These are phyloP conservation scores for Phocoena sinus DNA, from an alignment of 2,113 vertebrate genomes.

Conservation along the genomic window DNA sequence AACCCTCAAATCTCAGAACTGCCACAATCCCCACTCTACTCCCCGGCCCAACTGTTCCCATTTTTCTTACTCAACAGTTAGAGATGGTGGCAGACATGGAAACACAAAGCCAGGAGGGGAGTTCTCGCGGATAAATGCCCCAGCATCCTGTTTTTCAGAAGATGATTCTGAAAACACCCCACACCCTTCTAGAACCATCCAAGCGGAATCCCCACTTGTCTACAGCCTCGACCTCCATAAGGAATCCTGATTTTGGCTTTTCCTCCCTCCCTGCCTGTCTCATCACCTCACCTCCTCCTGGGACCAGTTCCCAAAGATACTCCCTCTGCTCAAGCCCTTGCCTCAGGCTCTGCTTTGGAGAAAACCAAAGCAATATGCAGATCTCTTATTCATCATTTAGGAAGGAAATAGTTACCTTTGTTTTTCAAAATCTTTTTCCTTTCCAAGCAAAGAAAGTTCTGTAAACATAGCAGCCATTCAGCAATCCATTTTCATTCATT, in stretches of 20 bases:
- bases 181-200: neutral
- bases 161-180: neutral
- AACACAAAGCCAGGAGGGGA: neutral
- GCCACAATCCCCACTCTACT: rapidly evolving
- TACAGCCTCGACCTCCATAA: neutral
- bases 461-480: neutral
- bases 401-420: neutral
- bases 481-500: neutral
- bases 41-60: neutral
- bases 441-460: neutral
- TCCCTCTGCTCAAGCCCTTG: neutral
- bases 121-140: neutral
- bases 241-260: neutral
- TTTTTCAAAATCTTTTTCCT: neutral
- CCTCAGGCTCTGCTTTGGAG: neutral
- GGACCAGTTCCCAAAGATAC: neutral
- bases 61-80: neutral
- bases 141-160: neutral
- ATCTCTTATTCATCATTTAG: neutral
- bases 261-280: neutral
- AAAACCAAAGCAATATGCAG: neutral
- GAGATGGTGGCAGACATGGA: neutral
- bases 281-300: neutral
- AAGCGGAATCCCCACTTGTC: neutral
- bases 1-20: neutral